These are phyloP conservation scores for Phania funesta DNA, from an alignment of 2,888 invertebrate species.

Conservation along the genomic window DNA sequence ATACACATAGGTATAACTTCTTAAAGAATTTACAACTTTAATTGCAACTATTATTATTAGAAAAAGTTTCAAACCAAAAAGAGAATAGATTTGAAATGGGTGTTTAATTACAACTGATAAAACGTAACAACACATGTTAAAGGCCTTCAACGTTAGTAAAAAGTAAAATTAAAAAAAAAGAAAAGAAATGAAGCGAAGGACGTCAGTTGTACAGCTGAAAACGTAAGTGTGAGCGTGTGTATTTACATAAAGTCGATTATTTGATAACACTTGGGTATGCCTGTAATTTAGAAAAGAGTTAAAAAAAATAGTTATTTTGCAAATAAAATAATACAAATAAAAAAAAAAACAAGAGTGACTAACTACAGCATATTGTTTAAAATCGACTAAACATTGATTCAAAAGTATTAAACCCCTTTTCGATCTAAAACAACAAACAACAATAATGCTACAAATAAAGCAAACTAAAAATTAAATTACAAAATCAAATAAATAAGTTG, in stretches of 20 bases:
- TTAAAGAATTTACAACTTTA: background rate
- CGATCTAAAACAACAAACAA: too few species aligned
- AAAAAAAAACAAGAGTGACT: too few species aligned
- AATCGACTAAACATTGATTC: too few species aligned
- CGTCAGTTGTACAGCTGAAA: slow-evolving; percentile 45
- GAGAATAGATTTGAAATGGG: background rate
- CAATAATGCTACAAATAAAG: too few species aligned
- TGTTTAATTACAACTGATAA: background rate
- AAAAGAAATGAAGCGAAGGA: slow-evolving; percentile 50
- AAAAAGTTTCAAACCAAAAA: background rate
- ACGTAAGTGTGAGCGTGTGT: slow-evolving; percentile 43
- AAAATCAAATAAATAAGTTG: too few species aligned
- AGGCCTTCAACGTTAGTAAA: slow-evolving; percentile 44
- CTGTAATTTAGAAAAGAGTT: slow-evolving; percentile 19
- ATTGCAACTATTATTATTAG: background rate
- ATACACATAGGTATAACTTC: background rate
- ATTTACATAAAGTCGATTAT: slow-evolving; percentile 52
- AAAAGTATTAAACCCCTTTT: too few species aligned
- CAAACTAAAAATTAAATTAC: too few species aligned
- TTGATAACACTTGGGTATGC: slow-evolving; percentile 35
- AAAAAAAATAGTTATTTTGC: background rate
- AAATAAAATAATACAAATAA: background rate
- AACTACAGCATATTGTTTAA: too few species aligned
- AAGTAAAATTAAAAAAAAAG: slow-evolving; percentile 52
- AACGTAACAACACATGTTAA: slow-evolving; percentile 40